Conservation (phyloP, 2,888 invertebrate species). For the Ichneumon xanthorius region DNA sequence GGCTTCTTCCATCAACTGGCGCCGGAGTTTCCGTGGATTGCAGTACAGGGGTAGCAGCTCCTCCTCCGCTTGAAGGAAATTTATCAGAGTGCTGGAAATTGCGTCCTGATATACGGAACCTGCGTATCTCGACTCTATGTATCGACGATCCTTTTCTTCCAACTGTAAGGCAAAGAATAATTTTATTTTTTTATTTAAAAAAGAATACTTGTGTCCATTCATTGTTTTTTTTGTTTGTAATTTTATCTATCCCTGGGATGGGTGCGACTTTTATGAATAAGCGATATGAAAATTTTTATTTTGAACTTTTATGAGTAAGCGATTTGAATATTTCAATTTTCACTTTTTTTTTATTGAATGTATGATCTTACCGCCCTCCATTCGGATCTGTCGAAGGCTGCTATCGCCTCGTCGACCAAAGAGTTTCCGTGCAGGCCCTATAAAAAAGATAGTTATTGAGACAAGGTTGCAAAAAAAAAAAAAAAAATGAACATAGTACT, state of each 20-base stretch:
- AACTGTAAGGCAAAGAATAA: slow-evolving; percentile 67
- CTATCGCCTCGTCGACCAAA: slow-evolving; percentile 70
- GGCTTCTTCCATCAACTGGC: slow-evolving; percentile 45
- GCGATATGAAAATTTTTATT: too few species aligned
- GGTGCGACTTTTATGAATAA: too few species aligned
- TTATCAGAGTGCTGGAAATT: slow-evolving; percentile 72
- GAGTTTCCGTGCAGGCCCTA: slow-evolving; percentile 66
- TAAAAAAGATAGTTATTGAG: slow-evolving; percentile 3
- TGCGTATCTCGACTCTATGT: slow-evolving; percentile 69
- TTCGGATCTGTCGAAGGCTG: slow-evolving; percentile 66
- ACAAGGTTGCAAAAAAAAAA: slow-evolving; percentile 2
- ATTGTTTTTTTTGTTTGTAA: too few species aligned
- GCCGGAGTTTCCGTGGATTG: slow-evolving; percentile 70
- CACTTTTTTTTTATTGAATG: too few species aligned
- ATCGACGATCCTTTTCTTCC: slow-evolving; percentile 65
- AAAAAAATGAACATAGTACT: slow-evolving; percentile 25
- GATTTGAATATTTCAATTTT: too few species aligned
- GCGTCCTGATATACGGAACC: slow-evolving; percentile 74
- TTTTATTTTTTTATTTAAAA: background rate
- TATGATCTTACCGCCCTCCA: slow-evolving; percentile 72
- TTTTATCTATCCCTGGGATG: too few species aligned
- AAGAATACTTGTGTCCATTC: too few species aligned
- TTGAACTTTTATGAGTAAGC: too few species aligned
- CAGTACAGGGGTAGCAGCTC: slow-evolving; percentile 76
- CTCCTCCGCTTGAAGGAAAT: slow-evolving; percentile 74